Percentiles rank a stretch among this genome's conserved stretches.
phyloP scores from a whole-genome alignment of 2,888 invertebrate species.

The Arge pagana region DNA sequence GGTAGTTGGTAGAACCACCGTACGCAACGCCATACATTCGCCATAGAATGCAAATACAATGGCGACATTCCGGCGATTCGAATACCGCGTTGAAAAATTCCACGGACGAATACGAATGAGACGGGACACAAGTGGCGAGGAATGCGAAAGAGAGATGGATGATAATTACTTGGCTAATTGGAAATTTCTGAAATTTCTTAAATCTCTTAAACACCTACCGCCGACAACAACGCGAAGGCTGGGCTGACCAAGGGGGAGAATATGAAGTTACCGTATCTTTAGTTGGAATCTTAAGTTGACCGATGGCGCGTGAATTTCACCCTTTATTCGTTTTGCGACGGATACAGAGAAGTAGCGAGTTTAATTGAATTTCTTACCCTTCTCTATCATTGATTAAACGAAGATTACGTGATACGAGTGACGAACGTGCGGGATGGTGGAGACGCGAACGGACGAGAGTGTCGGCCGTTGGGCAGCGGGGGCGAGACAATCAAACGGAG shows the following conservation, averaged over 20 bases:
- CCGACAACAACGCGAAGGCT: neutral
- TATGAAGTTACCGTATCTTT: conserved; percentile 2
- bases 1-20: neutral
- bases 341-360: too few relatives aligned
- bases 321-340: too few relatives aligned
- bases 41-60: conserved; percentile 50
- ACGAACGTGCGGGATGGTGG: too few relatives aligned
- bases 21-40: conserved; percentile 28
- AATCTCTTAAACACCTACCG: neutral
- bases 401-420: too few relatives aligned
- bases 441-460: neutral
- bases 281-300: conserved; percentile 5
- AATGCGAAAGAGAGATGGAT: conserved; percentile 26
- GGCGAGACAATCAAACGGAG: conserved; percentile 57
- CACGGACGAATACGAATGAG: conserved; percentile 22
- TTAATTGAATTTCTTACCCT: too few relatives aligned
- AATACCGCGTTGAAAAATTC: conserved; percentile 8
- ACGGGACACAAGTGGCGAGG: conserved; percentile 11
- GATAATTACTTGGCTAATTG: conserved; percentile 26
- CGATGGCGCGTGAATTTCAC: too few relatives aligned
- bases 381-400: too few relatives aligned
- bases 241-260: too few relatives aligned
- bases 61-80: conserved; percentile 34
- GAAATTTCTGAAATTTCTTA: conserved; percentile 24
- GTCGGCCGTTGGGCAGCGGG: conserved; percentile 48